These are phyloP conservation scores for Orthosia gothica DNA, from an alignment of 2,888 invertebrate species.

Conservation along the genomic window DNA sequence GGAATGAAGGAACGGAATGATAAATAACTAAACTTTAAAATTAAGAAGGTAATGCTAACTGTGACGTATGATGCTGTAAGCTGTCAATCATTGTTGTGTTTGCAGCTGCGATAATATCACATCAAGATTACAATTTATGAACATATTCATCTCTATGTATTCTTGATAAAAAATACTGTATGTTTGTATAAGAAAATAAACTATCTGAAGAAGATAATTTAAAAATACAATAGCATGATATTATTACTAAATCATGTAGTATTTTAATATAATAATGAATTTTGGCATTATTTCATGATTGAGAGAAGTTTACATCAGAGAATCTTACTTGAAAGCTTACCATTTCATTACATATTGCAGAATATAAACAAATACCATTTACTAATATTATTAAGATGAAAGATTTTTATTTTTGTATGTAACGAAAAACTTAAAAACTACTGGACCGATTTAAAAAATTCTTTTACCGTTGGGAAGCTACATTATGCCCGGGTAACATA, in stretches of 20 bases:
- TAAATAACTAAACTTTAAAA: not conserved
- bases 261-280: not conserved
- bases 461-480: no score
- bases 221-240: not conserved
- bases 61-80: not conserved
- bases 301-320: no score
- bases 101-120: conserved; percentile 9
- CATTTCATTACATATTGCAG: not conserved
- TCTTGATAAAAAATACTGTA: not conserved
- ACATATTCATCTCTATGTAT: conserved; percentile 6
- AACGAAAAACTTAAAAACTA: no score
- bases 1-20: no score
- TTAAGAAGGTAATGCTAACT: not conserved
- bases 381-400: no score
- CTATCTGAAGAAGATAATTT: not conserved
- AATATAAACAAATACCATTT: not conserved
- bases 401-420: no score
- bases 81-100: conserved; percentile 5
- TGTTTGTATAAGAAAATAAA: not conserved
- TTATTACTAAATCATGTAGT: not conserved
- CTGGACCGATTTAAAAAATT: no score
- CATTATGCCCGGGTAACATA: no score
- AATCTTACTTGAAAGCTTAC: not conserved
- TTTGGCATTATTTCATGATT: not conserved
- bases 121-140: not conserved